Conservation (phyloP, 1,140 invertebrate genomes). For the Hesperophylax magnus region DNA sequence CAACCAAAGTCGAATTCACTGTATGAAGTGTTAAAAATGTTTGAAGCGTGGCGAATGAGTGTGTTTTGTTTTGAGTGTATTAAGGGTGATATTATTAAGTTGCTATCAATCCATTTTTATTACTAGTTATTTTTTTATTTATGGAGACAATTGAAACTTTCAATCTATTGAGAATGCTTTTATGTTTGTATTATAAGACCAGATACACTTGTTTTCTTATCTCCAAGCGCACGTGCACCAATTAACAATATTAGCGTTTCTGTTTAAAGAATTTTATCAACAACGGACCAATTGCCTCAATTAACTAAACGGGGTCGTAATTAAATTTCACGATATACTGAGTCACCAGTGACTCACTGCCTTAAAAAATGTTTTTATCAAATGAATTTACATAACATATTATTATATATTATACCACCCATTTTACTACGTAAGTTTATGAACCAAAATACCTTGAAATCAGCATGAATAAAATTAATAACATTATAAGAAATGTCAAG, state of each 20-base stretch:
- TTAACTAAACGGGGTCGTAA: not conserved
- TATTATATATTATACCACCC: not conserved
- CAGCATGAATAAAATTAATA: not conserved
- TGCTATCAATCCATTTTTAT: no score
- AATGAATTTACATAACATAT: not conserved
- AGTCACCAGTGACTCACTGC: slow-evolving; percentile 11
- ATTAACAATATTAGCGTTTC: not conserved
- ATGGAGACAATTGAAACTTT: no score
- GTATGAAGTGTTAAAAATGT: no score
- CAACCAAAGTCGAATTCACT: no score
- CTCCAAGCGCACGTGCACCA: not conserved
- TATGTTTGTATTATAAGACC: no score
- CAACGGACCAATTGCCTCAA: not conserved
- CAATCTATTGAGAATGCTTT: not conserved
- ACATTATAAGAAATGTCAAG: slow-evolving; percentile 1
- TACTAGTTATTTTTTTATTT: no score
- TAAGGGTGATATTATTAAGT: no score
- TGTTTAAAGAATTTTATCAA: not conserved
- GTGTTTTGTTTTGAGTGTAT: no score
- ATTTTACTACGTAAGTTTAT: not conserved
- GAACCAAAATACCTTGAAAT: not conserved
- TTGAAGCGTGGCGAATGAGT: no score
- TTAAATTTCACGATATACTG: not conserved
- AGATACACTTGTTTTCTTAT: not conserved
- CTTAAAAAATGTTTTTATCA: not conserved